Percentiles rank a stretch among this genome's conserved stretches.
These are phyloP conservation scores for Petrophora chlorosata DNA, from an alignment of 2,888 invertebrate species.

Conservation along the genomic window DNA sequence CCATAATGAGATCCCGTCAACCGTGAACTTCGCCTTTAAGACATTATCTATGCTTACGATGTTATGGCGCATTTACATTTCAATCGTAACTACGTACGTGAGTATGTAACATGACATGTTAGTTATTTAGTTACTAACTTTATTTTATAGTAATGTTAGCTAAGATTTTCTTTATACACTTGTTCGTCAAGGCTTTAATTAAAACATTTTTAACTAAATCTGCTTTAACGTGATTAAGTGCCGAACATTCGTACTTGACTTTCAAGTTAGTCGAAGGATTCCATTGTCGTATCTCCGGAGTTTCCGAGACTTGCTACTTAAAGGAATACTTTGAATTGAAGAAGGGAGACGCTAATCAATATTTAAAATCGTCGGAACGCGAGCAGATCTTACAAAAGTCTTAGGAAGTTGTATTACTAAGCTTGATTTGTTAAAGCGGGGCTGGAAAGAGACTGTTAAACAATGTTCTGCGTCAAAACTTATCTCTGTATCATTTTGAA, in stretches of 20 bases:
- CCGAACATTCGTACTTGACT: constrained; percentile 34
- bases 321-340: constrained; percentile 24
- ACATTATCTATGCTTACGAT: constrained; percentile 26
- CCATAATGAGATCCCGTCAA: constrained; percentile 51
- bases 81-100: too few relatives aligned
- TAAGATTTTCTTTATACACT: too few relatives aligned
- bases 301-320: constrained; percentile 30
- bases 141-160: too few relatives aligned
- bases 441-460: too few relatives aligned
- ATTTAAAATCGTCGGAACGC: constrained; percentile 25
- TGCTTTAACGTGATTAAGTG: constrained; percentile 41
- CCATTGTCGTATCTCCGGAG: constrained; percentile 40
- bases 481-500: too few relatives aligned
- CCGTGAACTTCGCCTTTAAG: constrained; percentile 34
- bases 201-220: constrained; percentile 46
- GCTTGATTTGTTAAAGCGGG: too few relatives aligned
- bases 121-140: not conserved
- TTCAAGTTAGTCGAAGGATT: constrained; percentile 31
- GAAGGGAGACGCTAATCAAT: constrained; percentile 27
- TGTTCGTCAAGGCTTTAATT: constrained; percentile 41
- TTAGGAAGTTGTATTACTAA: constrained; percentile 1
- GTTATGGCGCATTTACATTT: not conserved
- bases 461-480: too few relatives aligned
- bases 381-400: not conserved
- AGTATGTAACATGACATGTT: not conserved